Conservation (phyloP, 2,797 vertebrate genomes). For the Karalla daura region DNA sequence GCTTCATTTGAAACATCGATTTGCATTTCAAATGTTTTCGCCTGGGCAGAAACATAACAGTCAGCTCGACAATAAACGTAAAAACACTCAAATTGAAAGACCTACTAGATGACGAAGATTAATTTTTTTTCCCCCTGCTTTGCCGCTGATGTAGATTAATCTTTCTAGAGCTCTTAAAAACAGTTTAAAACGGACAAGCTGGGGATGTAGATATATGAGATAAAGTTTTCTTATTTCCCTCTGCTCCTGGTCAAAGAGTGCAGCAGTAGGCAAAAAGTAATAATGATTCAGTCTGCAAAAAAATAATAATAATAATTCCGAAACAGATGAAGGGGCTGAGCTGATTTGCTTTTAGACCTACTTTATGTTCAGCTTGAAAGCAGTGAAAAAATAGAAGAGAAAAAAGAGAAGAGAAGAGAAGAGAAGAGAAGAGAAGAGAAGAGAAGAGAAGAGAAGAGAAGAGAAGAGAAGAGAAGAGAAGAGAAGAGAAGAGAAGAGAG, state of each 20-base stretch:
- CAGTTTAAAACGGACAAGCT: constrained; percentile 30
- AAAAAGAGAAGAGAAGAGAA: constrained; percentile 7
- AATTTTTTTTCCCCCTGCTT: constrained; percentile 32
- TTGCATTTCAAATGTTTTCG: constrained; percentile 65
- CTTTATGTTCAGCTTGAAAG: constrained; percentile 38
- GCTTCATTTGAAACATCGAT: constrained; percentile 70
- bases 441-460: constrained; percentile 12
- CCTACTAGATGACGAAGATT: constrained; percentile 40
- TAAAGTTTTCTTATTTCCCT: constrained; percentile 37
- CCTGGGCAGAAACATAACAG: constrained; percentile 41
- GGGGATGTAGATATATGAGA: constrained; percentile 33
- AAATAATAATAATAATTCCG: constrained; percentile 41
- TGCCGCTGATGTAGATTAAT: constrained; percentile 30
- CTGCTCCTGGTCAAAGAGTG: constrained; percentile 42
- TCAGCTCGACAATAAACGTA: constrained; percentile 18
- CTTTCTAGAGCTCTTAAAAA: constrained; percentile 34
- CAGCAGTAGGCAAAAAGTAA: constrained; percentile 43
- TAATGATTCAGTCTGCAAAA: constrained; percentile 46
- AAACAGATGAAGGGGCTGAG: constrained; percentile 31
- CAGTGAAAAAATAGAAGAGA: neutral
- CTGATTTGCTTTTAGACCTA: constrained; percentile 46
- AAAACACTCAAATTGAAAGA: constrained; percentile 25
- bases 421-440: neutral
- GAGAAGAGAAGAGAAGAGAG: constrained; percentile 1
- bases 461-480: constrained; percentile 16